Evolutionary conservation across 2,888 invertebrate genomes (phyloP).

Genomic region (Amphipoea oculea): DNA sequence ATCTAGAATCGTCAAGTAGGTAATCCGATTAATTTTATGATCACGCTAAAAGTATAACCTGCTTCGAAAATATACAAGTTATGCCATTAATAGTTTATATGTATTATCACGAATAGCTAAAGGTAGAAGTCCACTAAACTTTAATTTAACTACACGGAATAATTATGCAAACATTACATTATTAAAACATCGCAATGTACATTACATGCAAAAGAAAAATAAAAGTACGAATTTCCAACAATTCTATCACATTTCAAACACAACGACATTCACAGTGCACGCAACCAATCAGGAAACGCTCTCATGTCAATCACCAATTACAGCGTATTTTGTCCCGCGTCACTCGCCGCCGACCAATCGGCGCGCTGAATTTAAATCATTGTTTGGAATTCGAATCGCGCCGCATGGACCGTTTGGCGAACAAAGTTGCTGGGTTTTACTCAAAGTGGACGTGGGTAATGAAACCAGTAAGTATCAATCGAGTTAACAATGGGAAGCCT

Average conservation of each 20-base stretch:
- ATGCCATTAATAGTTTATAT: background rate
- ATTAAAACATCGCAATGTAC: background rate
- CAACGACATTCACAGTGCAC: constrained; percentile 68
- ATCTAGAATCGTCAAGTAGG: background rate
- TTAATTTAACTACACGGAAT: background rate
- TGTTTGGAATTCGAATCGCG: constrained; percentile 78
- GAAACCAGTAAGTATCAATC: background rate
- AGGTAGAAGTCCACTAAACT: background rate
- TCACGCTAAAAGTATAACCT: constrained; percentile 10
- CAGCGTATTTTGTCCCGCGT: constrained; percentile 85
- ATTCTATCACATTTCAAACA: constrained; percentile 71
- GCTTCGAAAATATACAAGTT: background rate
- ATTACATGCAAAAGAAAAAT: background rate
- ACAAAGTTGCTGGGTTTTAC: constrained; percentile 31
- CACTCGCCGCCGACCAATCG: constrained; percentile 82
- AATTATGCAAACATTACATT: background rate
- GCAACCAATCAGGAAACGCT: constrained; percentile 85
- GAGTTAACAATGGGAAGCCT: no score
- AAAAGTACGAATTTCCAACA: constrained; percentile 22
- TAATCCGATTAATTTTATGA: constrained; percentile 21
- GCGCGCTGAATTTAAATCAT: constrained; percentile 82
- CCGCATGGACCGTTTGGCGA: constrained; percentile 45
- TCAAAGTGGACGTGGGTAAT: background rate
- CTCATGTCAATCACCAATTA: constrained; percentile 89
- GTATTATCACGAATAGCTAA: background rate